Base-by-base conservation (phyloP, 2,888 invertebrate genomes). In the Peribatodes rhomboidaria region DNA sequence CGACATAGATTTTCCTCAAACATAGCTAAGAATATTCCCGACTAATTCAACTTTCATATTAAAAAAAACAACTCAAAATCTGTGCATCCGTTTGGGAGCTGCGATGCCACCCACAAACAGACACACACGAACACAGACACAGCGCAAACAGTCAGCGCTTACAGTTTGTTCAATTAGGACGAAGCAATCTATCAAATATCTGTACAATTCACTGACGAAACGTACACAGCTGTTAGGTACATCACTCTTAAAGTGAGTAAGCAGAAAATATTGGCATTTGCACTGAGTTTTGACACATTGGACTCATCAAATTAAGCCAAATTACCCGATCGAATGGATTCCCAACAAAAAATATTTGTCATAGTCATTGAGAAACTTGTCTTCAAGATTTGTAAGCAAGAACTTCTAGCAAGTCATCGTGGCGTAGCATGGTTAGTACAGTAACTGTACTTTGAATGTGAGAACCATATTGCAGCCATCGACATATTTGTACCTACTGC, bases 361-460 rank as follows among this genome's bases (percentile, higher is more conserved):
- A 33, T 16, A 10, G 16, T 27, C 33, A 49, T 49, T 49, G 49
- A 49, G 11, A 33, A 1, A 6, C 14, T 13, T 49, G 47, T 14
- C 0, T 8, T 2, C 18, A 18, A 20, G 42, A 9, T 11, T 4
- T 3, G 16, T 2, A 16, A 42, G 16, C 49, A 33, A 31, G n/a
- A 47, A 11, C 10, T 33, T 49, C 4, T 20, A 11, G 33, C 16
- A 49, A 33, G 33, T 49, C 49, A 49, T 49, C 3, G 11, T 49
- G 49, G 33, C 33, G 4, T 49, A 16, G 4, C 31, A 22, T 20
- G n/a, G n/a, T 22, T 6, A 22, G 11, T 4, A n/a, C n/a, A 6
- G 3, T 46, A 44, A 44, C 44, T 44, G 44, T 44, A 44, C 11
- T 44, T 44, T 20, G 11, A n/a, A 13, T 44, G 44, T 44, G 20